phyloP scores from a whole-genome alignment of 2,888 invertebrate species.

The Hetaerina titia region DNA sequence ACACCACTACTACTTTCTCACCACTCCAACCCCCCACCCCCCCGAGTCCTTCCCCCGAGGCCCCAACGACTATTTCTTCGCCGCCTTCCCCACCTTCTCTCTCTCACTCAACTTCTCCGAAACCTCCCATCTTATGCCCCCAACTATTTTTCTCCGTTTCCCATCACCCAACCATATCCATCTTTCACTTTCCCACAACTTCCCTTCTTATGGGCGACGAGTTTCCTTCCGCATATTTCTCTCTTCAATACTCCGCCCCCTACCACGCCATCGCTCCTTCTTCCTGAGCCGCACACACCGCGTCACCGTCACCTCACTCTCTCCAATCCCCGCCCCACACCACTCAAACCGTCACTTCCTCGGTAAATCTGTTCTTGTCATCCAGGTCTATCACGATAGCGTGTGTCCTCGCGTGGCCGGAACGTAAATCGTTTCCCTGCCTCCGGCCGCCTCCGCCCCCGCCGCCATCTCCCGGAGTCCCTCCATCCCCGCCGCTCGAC shows the following conservation, averaged over 20 bases:
- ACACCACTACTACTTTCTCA: background rate
- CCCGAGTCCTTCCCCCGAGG: background rate
- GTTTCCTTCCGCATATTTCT: background rate
- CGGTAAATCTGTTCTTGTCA: constrained; percentile 89
- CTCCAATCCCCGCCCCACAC: background rate
- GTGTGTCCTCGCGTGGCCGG: constrained; percentile 86
- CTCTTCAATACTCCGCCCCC: background rate
- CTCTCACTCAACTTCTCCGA: background rate
- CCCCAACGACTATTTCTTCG: background rate
- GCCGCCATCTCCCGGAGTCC: constrained; percentile 69
- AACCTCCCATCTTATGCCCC: background rate
- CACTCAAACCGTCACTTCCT: constrained; percentile 87
- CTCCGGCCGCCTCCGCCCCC: constrained; percentile 75
- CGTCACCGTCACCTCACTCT: background rate
- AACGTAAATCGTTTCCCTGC: constrained; percentile 77
- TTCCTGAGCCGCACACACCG: background rate
- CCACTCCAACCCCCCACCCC: background rate
- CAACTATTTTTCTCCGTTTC: constrained; percentile 5
- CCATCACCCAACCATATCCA: background rate
- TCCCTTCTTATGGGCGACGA: background rate
- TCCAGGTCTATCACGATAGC: constrained; percentile 90
- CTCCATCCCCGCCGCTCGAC: constrained; percentile 75
- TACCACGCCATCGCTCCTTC: background rate
- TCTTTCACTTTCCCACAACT: constrained; percentile 14
- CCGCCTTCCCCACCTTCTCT: background rate